phyloP scores from a whole-genome alignment of 1,140 invertebrate genomes.

The Drosophila biarmipes region DNA sequence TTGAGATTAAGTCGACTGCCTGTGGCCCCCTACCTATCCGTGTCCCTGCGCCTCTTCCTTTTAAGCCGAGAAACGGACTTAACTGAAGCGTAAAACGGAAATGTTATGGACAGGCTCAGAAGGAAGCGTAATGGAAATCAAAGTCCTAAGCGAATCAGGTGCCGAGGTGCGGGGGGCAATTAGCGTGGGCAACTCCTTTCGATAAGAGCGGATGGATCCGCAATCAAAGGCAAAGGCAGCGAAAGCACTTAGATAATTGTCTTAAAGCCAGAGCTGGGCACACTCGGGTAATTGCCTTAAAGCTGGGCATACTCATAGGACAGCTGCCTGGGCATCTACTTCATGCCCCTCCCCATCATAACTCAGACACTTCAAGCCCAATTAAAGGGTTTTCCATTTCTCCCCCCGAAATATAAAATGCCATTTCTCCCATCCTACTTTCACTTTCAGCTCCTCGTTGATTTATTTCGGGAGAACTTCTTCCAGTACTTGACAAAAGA shows the following conservation, averaged over 20 bases:
- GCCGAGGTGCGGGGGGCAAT: constrained; percentile 39
- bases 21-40: neutral
- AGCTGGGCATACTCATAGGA: constrained; percentile 14
- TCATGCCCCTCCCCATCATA: constrained; percentile 11
- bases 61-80: constrained; percentile 27
- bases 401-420: neutral
- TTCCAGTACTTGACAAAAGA: constrained; percentile 52
- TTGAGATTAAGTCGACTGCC: constrained; percentile 79
- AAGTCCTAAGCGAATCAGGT: constrained; percentile 56
- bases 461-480: constrained; percentile 39
- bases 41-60: neutral
- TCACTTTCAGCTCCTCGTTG: constrained; percentile 29
- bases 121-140: constrained; percentile 76
- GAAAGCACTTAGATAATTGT: constrained; percentile 80
- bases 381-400: constrained; percentile 46
- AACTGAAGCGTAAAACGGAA: constrained; percentile 72
- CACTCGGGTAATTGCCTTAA: constrained; percentile 26
- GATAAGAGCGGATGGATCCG: constrained; percentile 52
- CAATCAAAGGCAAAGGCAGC: constrained; percentile 60
- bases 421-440: constrained; percentile 20
- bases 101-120: constrained; percentile 63
- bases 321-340: constrained; percentile 12
- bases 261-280: constrained; percentile 59
- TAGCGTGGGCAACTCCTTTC: constrained; percentile 42
- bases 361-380: constrained; percentile 51